Evolutionary conservation across 1,140 invertebrate genomes (phyloP).

Genomic region (Probaryconus sp.): DNA sequence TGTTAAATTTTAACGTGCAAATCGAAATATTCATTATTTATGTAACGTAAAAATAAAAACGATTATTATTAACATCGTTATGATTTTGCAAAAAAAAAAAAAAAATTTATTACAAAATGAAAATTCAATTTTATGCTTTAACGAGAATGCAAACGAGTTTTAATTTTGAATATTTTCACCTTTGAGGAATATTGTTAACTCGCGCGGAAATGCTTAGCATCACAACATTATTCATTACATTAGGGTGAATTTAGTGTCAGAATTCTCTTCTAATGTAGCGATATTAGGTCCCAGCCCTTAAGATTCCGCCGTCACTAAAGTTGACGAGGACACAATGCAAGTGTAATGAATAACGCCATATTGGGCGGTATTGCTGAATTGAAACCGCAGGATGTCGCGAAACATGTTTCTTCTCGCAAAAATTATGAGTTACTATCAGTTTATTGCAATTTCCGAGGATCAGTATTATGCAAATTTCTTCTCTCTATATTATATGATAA

Average conservation of each 20-base stretch:
- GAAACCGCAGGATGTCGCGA: slow-evolving; percentile 51
- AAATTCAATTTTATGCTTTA: too few relatives aligned
- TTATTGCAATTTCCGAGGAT: slow-evolving; percentile 21
- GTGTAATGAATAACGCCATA: slow-evolving; percentile 60
- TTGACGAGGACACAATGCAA: slow-evolving; percentile 60
- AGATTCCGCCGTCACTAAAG: slow-evolving; percentile 38
- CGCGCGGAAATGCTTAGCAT: slow-evolving; percentile 27
- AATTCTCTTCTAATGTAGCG: slow-evolving; percentile 51
- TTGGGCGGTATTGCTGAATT: slow-evolving; percentile 45
- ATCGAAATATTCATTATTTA: too few relatives aligned
- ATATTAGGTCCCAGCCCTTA: slow-evolving; percentile 48
- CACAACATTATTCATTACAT: slow-evolving; percentile 42
- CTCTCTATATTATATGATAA: too few relatives aligned
- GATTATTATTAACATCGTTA: too few relatives aligned
- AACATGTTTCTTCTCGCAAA: slow-evolving; percentile 19
- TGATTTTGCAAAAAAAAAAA: too few relatives aligned
- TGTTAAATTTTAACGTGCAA: too few relatives aligned
- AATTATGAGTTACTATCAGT: slow-evolving; percentile 31
- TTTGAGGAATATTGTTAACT: slow-evolving; percentile 38
- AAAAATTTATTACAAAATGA: too few relatives aligned
- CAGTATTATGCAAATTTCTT: slow-evolving; percentile 12
- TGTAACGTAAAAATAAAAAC: too few relatives aligned
- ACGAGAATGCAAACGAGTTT: not conserved
- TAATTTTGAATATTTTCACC: too few relatives aligned
- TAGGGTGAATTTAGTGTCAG: slow-evolving; percentile 40